Percentiles rank a stretch among this genome's conserved stretches.
Evolutionary conservation across 2,888 invertebrate species (phyloP).

Genomic region (Mesoligia furuncula): DNA sequence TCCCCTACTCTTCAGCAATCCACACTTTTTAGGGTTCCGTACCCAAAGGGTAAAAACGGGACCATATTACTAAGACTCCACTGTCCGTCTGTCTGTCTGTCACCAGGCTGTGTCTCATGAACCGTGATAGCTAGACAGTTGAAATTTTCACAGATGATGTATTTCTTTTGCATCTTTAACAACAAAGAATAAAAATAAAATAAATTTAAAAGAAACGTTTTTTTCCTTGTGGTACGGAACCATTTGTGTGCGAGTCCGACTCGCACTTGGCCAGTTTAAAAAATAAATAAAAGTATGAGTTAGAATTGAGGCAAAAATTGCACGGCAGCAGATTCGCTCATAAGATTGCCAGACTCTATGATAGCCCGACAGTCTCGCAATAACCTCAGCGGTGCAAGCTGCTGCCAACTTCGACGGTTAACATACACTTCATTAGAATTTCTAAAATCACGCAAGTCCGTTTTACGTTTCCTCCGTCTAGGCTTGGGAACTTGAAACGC

Average conservation of each 20-base stretch:
- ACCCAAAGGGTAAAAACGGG: too few relatives aligned
- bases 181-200: too few relatives aligned
- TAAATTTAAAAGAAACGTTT: too few relatives aligned
- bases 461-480: constrained; percentile 34
- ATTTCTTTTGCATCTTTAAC: too few relatives aligned
- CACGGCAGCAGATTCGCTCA: not conserved
- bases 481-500: constrained; percentile 1
- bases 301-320: not conserved
- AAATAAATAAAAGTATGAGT: not conserved
- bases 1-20: not conserved
- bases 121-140: too few relatives aligned
- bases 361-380: not conserved
- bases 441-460: constrained; percentile 35
- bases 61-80: too few relatives aligned
- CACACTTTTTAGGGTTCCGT: not conserved
- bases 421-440: constrained; percentile 29
- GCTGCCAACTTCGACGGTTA: constrained; percentile 19
- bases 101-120: too few relatives aligned
- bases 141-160: too few relatives aligned
- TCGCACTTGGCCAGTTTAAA: too few relatives aligned
- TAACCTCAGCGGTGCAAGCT: constrained; percentile 10
- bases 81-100: too few relatives aligned
- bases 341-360: constrained; percentile 10
- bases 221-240: too few relatives aligned
- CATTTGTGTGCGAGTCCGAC: too few relatives aligned